These are phyloP conservation scores for Dolichopus griseipennis DNA, from an alignment of 2,888 invertebrate species.

Conservation along the genomic window DNA sequence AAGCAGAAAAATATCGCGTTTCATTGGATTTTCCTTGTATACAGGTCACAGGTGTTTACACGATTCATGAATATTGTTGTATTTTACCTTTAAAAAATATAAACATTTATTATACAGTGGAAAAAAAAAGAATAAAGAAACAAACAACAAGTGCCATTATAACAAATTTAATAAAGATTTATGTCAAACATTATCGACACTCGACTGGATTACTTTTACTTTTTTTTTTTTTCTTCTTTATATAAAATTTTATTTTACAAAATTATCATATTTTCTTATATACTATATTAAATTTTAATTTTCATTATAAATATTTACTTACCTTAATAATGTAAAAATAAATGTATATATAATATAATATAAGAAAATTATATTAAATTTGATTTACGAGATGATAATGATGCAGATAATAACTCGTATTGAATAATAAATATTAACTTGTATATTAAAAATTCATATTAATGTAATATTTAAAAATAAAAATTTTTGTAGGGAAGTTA, in stretches of 20 bases:
- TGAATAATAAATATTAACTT: not conserved
- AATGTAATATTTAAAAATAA: not conserved
- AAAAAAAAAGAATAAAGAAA: not conserved
- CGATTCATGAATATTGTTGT: not conserved
- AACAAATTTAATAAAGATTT: constrained; percentile 20
- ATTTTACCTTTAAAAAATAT: not conserved
- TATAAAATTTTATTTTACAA: not conserved
- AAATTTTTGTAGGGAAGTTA: too few species aligned
- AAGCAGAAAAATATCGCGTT: too few species aligned
- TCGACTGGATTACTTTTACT: constrained; percentile 12
- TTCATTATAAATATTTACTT: too few species aligned
- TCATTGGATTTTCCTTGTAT: not conserved
- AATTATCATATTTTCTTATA: not conserved
- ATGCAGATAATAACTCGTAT: not conserved
- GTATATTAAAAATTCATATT: not conserved
- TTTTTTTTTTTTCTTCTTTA: too few species aligned
- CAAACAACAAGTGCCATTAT: not conserved
- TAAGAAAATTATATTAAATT: constrained; percentile 21
- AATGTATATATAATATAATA: not conserved
- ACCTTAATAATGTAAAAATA: too few species aligned
- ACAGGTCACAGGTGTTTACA: constrained; percentile 19
- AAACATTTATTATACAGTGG: not conserved
- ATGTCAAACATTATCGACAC: constrained; percentile 19
- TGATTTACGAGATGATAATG: constrained; percentile 17
- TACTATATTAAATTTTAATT: too few species aligned